Percentiles rank a stretch among this genome's conserved stretches.
Evolutionary conservation across 2,797 vertebrate genomes (phyloP).

Genomic region (Okamejei kenojei): DNA sequence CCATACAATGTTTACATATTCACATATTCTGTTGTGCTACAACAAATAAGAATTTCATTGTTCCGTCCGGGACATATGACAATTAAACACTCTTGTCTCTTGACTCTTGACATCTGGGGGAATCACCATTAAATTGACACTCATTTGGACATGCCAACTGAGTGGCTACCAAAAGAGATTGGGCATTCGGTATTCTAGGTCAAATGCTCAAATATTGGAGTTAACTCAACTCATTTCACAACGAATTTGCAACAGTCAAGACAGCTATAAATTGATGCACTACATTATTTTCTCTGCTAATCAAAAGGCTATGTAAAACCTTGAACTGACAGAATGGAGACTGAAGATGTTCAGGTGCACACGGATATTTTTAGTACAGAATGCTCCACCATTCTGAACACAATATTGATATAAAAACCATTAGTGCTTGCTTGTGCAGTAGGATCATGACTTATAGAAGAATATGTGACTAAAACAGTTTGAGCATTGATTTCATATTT

Average conservation of each 20-base stretch:
- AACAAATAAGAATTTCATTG: no score
- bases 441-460: conserved; percentile 15
- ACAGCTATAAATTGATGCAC: not conserved
- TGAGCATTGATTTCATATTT: conserved; percentile 58
- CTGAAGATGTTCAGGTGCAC: not conserved
- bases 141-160: no score
- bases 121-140: no score
- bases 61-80: no score
- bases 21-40: no score
- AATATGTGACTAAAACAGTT: conserved; percentile 55
- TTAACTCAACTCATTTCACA: not conserved
- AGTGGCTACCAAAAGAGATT: no score
- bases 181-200: not conserved
- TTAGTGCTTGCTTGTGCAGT: not conserved
- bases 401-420: not conserved
- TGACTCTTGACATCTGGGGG: no score
- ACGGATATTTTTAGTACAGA: not conserved
- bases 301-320: not conserved
- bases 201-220: not conserved
- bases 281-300: not conserved
- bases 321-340: not conserved
- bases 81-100: no score
- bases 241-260: not conserved
- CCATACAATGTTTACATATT: no score
- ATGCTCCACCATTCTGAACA: not conserved